Conservation (phyloP, 1,140 invertebrate species). For the Xylocopa sonorina region DNA sequence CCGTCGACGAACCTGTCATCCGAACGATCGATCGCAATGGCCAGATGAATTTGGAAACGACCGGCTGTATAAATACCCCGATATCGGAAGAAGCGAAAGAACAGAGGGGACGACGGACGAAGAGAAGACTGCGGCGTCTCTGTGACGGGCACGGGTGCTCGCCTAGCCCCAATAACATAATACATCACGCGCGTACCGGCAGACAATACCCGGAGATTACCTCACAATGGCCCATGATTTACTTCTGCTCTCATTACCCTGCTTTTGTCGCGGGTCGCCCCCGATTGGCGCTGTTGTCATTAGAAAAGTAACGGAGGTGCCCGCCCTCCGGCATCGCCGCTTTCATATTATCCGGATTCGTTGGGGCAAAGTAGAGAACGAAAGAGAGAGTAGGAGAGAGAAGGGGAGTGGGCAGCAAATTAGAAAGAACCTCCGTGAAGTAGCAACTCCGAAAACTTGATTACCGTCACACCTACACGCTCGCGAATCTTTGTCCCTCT, state of each 20-base stretch:
- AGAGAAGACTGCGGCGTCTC: slow-evolving; percentile 52
- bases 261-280: slow-evolving; percentile 73
- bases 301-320: slow-evolving; percentile 78
- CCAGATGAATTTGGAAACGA: slow-evolving; percentile 17
- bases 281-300: slow-evolving; percentile 71
- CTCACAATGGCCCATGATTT: slow-evolving; percentile 79
- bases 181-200: slow-evolving; percentile 73
- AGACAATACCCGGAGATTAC: slow-evolving; percentile 78
- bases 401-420: slow-evolving; percentile 34
- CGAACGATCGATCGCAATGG: neutral
- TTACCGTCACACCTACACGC: slow-evolving; percentile 65
- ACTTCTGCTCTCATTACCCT: slow-evolving; percentile 78
- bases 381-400: neutral
- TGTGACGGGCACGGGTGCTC: slow-evolving; percentile 42
- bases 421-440: slow-evolving; percentile 69
- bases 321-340: slow-evolving; percentile 51
- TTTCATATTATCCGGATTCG: slow-evolving; percentile 73
- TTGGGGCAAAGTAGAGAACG: slow-evolving; percentile 34
- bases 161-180: slow-evolving; percentile 75
- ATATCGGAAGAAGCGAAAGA: slow-evolving; percentile 43
- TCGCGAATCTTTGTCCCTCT: neutral
- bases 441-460: slow-evolving; percentile 70
- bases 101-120: slow-evolving; percentile 14
- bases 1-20: neutral
- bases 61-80: slow-evolving; percentile 23